Evolutionary conservation across 2,797 vertebrate genomes (phyloP).

Genomic region (Prunella strophiata): DNA sequence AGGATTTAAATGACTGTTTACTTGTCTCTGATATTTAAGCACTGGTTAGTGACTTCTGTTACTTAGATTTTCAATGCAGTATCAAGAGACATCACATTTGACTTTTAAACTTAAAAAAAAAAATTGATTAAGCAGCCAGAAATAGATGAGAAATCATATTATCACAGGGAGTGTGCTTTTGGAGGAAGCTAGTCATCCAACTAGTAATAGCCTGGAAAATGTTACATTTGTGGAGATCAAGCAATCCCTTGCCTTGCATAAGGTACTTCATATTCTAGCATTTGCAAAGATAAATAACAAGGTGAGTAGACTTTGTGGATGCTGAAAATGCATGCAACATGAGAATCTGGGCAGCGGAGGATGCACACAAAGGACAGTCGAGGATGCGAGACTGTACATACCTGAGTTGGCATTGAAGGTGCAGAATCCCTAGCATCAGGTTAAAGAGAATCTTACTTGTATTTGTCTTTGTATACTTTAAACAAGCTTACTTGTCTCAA

Average conservation of each 20-base stretch:
- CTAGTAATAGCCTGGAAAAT: not conserved
- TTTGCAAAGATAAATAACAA: not conserved
- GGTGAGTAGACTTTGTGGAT: not conserved
- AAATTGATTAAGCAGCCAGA: not conserved
- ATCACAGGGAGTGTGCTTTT: fast-evolving
- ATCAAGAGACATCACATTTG: not conserved
- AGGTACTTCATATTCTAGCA: not conserved
- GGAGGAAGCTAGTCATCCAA: not conserved
- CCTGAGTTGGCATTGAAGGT: not conserved
- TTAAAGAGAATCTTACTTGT: not conserved
- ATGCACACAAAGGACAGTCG: not conserved
- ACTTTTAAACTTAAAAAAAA: not conserved
- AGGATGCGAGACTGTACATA: not conserved
- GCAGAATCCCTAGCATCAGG: not conserved
- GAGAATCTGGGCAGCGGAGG: not conserved
- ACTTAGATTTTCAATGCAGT: not conserved
- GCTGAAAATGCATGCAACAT: not conserved
- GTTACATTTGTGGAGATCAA: not conserved
- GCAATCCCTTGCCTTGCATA: not conserved
- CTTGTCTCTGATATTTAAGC: not conserved
- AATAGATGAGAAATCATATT: not conserved
- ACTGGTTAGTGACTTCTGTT: not conserved
- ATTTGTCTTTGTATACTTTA: not conserved
- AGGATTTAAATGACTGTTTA: not conserved
- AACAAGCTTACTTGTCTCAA: not conserved